phyloP scores from a whole-genome alignment of 2,113 vertebrate species.

The Corythoichthys haematopterus region DNA sequence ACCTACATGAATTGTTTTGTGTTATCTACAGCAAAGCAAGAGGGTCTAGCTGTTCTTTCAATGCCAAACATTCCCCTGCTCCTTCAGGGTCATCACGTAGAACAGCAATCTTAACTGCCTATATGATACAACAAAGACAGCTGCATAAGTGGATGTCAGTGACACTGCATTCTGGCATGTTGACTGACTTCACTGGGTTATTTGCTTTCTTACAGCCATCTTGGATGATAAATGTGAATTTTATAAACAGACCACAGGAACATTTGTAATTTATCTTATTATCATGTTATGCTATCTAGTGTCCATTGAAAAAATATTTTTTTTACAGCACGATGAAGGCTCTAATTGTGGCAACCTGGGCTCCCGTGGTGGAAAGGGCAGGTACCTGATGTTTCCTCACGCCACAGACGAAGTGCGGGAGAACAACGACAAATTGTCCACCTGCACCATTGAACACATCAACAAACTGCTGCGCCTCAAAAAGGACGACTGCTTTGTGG shows the following conservation, averaged over 20 bases:
- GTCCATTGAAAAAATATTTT: background rate
- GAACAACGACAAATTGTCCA: slow-evolving; percentile 79
- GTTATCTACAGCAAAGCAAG: slow-evolving; percentile 5
- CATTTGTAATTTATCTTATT: background rate
- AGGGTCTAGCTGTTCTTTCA: slow-evolving; percentile 14
- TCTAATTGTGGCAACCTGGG: slow-evolving; percentile 62
- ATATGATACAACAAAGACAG: slow-evolving; percentile 9
- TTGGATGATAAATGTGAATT: too few species aligned
- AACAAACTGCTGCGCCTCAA: slow-evolving; percentile 63
- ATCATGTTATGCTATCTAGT: too few species aligned
- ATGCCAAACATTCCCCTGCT: slow-evolving; percentile 7
- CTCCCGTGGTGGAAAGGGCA: slow-evolving; percentile 60
- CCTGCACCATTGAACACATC: slow-evolving; percentile 72
- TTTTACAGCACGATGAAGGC: slow-evolving; percentile 73
- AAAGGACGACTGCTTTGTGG: slow-evolving; percentile 77
- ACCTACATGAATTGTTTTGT: background rate
- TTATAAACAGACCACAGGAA: background rate
- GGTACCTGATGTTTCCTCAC: slow-evolving; percentile 78
- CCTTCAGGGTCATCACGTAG: slow-evolving; percentile 17
- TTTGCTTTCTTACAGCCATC: background rate
- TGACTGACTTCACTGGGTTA: background rate
- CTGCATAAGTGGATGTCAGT: background rate
- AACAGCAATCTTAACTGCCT: background rate
- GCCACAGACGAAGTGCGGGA: slow-evolving; percentile 70
- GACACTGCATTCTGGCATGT: background rate